phyloP scores from a whole-genome alignment of 1,140 invertebrate species.

The Reticulitermes speratus region DNA sequence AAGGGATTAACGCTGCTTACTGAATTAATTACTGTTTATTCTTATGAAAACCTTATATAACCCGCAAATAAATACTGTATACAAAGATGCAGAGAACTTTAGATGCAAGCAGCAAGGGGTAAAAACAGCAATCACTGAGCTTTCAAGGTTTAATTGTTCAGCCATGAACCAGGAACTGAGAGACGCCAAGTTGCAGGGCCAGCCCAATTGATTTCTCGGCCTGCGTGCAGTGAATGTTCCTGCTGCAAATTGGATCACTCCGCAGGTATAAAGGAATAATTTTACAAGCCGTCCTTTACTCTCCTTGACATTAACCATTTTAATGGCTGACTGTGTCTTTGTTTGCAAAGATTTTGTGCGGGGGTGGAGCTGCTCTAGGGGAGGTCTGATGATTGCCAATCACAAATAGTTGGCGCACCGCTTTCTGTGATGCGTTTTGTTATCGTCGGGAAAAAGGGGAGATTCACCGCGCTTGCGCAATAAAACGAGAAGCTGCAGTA shows the following conservation, averaged over 20 bases:
- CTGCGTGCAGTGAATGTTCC: background rate
- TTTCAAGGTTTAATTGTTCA: too few relatives aligned
- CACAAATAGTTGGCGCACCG: constrained; percentile 21
- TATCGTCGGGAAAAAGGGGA: constrained; percentile 17
- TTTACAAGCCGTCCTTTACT: background rate
- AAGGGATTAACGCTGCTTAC: too few relatives aligned
- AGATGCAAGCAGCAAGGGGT: too few relatives aligned
- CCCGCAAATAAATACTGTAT: too few relatives aligned
- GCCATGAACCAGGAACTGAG: too few relatives aligned
- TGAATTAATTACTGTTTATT: too few relatives aligned
- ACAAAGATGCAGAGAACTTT: too few relatives aligned
- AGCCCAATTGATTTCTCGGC: background rate
- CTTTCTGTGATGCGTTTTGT: constrained; percentile 28
- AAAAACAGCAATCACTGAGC: too few relatives aligned
- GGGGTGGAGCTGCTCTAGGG: constrained; percentile 19
- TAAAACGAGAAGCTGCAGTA: background rate
- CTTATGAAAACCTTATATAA: too few relatives aligned
- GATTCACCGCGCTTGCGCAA: background rate
- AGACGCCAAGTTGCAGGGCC: too few relatives aligned
- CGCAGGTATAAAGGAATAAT: background rate
- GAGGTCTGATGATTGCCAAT: constrained; percentile 26
- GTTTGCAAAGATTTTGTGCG: constrained; percentile 9
- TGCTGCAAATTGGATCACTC: background rate
- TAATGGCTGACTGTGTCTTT: constrained; percentile 4
- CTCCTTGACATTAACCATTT: background rate